Base-by-base conservation (phyloP, 2,797 vertebrate species). In the Sebastiscus albofasciatus region DNA sequence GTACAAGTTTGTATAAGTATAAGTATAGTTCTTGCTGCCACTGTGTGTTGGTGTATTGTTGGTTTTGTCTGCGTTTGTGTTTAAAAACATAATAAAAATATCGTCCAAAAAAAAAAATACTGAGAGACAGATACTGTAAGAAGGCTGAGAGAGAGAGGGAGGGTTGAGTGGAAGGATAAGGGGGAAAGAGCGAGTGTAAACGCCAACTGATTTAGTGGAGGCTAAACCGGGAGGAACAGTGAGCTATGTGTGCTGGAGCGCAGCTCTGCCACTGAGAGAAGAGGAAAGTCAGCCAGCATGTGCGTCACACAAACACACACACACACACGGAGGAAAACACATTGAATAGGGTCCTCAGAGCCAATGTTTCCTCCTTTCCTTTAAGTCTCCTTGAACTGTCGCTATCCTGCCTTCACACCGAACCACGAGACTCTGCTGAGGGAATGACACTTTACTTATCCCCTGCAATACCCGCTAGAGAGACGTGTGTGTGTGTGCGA, bases 231-330 rank as follows among this genome's bases (percentile, higher is more conserved):
- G 79, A 71, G 77, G 68, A 92, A 89, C 92, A 88, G 84, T 91
- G 90, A 91, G 81, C 79, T 85, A 83, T 94, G 86, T 90, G 87
- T 86, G 77, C 72, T 77, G 26, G 71, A 86, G 71, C 76, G 72
- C 77, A 82, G 88, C 72, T 86, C 80, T 87, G 89, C 67, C 84
- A 84, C 69, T 56, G 72, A 89, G 67, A 87, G 61, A 85, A 24
- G 69, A 85, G 80, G 42, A 27, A 29, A 90, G 81, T 86, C 88
- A 84, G 79, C 73, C 67, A 80, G 72, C 55, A 77, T 82, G 67
- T 82, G 77, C 80, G 61, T 87, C 67, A 75, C 65, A 69, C 42
- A 75, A 29, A 80, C 72, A 82, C 68, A 36, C 46, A 52, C 42
- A 46, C 49, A 42, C 39, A 49, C 46, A 49, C 20, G 31, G 60